These are phyloP conservation scores for Lepidurus packardi DNA, from an alignment of 1,140 invertebrate species.

Conservation along the genomic window DNA sequence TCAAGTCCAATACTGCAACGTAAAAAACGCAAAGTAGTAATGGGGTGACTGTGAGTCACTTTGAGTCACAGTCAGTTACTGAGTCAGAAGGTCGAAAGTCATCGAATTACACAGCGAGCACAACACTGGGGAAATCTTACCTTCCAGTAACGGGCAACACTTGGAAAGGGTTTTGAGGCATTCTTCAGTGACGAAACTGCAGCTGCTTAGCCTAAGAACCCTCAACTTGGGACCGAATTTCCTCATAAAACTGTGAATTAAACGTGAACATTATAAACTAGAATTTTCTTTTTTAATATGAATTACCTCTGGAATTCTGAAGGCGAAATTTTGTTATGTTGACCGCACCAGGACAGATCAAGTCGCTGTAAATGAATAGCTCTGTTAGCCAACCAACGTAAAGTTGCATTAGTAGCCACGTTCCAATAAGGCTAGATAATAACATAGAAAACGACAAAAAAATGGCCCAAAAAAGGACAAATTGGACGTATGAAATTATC, in stretches of 20 bases:
- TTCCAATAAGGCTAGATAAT: conserved; percentile 50
- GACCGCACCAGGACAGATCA: conserved; percentile 84
- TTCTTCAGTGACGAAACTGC: conserved; percentile 62
- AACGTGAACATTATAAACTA: conserved; percentile 26
- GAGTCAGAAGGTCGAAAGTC: too few relatives aligned
- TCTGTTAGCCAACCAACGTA: conserved; percentile 50
- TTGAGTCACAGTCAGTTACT: too few relatives aligned
- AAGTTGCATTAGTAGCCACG: conserved; percentile 46
- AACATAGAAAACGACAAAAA: conserved; percentile 32
- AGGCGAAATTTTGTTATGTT: conserved; percentile 56
- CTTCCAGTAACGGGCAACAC: conserved; percentile 61
- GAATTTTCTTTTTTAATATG: not conserved
- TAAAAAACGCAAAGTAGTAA: conserved; percentile 26
- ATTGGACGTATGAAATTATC: conserved; percentile 22
- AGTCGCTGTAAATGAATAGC: conserved; percentile 67
- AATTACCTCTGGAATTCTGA: conserved; percentile 53
- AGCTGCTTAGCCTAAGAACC: conserved; percentile 65
- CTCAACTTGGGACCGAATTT: conserved; percentile 59
- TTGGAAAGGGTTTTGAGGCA: conserved; percentile 57
- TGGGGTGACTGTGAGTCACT: not conserved
- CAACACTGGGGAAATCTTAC: conserved; percentile 45
- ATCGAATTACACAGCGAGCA: not conserved
- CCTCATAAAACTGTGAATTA: conserved; percentile 56
- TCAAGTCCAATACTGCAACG: conserved; percentile 30
- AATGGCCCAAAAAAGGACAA: conserved; percentile 28